These are phyloP conservation scores for Novumbra hubbsi DNA, from an alignment of 2,797 vertebrate species.

Conservation along the genomic window DNA sequence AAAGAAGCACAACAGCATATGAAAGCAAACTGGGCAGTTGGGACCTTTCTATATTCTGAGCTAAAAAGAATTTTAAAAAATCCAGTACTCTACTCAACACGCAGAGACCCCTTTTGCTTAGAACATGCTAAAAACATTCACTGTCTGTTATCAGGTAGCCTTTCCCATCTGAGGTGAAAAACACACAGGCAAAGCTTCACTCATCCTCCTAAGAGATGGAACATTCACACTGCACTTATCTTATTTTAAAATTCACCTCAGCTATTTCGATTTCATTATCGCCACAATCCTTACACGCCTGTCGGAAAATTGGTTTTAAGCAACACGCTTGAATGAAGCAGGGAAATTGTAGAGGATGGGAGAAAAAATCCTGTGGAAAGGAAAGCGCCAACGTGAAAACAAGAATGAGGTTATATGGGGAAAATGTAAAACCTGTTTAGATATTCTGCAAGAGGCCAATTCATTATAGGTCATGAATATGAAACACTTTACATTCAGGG, in stretches of 20 bases:
- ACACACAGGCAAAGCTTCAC: constrained; percentile 8
- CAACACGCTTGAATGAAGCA: constrained; percentile 50
- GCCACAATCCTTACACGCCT: constrained; percentile 53
- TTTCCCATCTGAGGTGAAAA: constrained; percentile 8
- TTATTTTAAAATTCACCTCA: constrained; percentile 64
- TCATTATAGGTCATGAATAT: neutral
- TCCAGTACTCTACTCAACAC: neutral
- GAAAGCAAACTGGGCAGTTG: neutral
- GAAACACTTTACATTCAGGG: neutral
- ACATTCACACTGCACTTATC: constrained; percentile 53
- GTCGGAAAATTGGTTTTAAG: constrained; percentile 67
- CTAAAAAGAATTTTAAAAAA: neutral
- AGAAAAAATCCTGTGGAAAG: constrained; percentile 26
- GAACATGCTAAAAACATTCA: neutral
- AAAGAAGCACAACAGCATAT: constrained; percentile 10
- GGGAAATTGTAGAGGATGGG: constrained; percentile 41
- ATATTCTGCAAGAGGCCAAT: constrained; percentile 1
- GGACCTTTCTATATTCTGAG: neutral
- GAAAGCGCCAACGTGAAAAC: constrained; percentile 40
- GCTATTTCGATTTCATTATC: constrained; percentile 64
- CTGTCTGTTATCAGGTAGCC: neutral
- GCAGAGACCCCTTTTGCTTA: neutral
- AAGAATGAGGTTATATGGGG: constrained; percentile 41
- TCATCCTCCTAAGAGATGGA: constrained; percentile 29
- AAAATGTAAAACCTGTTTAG: constrained; percentile 39